Evolutionary conservation across 2,797 vertebrate species (phyloP).

Genomic region (Melanotaenia pygmaea): DNA sequence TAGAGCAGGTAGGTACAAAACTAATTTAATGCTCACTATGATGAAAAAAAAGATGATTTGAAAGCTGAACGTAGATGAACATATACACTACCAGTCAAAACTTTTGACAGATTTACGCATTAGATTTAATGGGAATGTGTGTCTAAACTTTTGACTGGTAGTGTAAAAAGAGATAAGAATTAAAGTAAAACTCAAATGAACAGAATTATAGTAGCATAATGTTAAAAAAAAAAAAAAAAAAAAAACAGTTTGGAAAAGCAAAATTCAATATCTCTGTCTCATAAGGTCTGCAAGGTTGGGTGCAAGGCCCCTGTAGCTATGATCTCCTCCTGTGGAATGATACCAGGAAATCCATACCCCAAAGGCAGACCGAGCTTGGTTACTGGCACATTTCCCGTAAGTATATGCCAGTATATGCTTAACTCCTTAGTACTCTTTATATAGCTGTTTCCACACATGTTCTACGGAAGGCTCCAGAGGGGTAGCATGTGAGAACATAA

Average conservation of each 20-base stretch:
- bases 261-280: conserved; percentile 9
- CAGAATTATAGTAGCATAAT: background rate
- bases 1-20: conserved; percentile 89
- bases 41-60: background rate
- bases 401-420: conserved; percentile 42
- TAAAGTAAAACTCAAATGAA: background rate
- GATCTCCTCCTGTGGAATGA: conserved; percentile 98
- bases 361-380: conserved; percentile 96
- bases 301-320: conserved; percentile 98
- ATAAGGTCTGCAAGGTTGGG: conserved; percentile 93
- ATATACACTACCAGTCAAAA: too few species aligned
- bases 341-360: conserved; percentile 98
- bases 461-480: background rate
- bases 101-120: too few species aligned
- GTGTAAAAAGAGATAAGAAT: too few species aligned
- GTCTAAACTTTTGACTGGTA: too few species aligned
- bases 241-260: background rate
- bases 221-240: background rate
- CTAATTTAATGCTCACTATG: background rate
- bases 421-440: background rate
- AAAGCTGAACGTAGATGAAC: too few species aligned
- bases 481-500: background rate
- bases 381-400: conserved; percentile 95
- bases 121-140: background rate
- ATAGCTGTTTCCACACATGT: background rate